phyloP scores from a whole-genome alignment of 2,113 vertebrate species.

The Dolichotis patagonum region DNA sequence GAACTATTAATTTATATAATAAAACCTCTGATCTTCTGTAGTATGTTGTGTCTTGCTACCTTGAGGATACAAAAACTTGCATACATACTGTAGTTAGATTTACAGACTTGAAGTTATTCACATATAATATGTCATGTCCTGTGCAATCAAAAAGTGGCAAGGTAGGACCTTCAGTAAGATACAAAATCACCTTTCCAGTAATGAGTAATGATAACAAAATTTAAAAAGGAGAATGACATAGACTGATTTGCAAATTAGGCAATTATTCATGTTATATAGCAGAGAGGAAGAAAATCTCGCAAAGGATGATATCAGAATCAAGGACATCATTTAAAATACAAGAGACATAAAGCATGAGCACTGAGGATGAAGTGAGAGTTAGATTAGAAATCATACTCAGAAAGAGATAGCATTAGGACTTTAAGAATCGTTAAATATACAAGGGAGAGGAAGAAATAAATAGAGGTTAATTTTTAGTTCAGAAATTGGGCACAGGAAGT shows the following conservation, averaged over 20 bases:
- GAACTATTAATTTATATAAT: neutral
- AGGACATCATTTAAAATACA: neutral
- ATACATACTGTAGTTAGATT: neutral
- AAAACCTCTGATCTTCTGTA: neutral
- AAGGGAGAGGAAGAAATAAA: neutral
- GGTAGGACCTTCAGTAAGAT: neutral
- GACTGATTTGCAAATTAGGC: constrained; percentile 30
- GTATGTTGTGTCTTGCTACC: neutral
- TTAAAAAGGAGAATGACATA: neutral
- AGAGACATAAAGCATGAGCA: neutral
- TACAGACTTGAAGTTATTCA: neutral
- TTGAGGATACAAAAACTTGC: neutral
- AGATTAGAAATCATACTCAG: neutral
- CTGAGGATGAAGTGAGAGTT: neutral
- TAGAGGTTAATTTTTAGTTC: neutral
- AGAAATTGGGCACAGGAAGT: neutral
- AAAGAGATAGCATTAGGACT: neutral
- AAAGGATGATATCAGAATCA: neutral
- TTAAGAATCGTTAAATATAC: neutral
- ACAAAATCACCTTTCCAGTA: neutral
- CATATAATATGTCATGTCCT: neutral
- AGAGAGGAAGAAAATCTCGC: neutral
- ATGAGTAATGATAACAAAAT: neutral
- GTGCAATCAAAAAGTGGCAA: neutral
- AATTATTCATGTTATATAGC: neutral